phyloP scores from a whole-genome alignment of 2,888 invertebrate species.

The Argyresthia goedartella region DNA sequence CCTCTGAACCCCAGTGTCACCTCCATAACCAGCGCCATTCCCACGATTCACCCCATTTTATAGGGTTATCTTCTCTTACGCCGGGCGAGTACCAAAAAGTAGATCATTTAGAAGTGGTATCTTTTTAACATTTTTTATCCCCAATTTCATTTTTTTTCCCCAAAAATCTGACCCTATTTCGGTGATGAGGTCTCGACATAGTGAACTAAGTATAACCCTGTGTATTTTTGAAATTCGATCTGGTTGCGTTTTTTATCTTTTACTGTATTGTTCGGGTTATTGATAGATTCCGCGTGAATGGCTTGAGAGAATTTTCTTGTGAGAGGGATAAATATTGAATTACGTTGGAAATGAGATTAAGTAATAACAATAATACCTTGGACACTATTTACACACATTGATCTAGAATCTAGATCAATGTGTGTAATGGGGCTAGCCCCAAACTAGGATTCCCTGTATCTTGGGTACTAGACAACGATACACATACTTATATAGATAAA shows the following conservation, averaged over 20 bases:
- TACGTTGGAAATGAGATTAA: neutral
- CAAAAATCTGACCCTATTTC: slow-evolving; percentile 52
- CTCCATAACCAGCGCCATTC: slow-evolving; percentile 27
- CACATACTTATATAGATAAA: too few species aligned
- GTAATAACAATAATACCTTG: too few species aligned
- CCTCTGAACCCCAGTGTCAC: slow-evolving; percentile 24
- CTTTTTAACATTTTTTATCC: slow-evolving; percentile 29
- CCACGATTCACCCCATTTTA: slow-evolving; percentile 61
- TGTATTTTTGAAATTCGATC: slow-evolving; percentile 60
- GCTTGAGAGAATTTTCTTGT: slow-evolving; percentile 28
- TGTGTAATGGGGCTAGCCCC: too few species aligned
- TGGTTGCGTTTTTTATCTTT: slow-evolving; percentile 25
- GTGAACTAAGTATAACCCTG: slow-evolving; percentile 57
- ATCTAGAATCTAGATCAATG: too few species aligned
- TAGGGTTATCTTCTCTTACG: slow-evolving; percentile 51
- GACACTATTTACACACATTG: too few species aligned
- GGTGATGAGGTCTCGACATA: slow-evolving; percentile 61
- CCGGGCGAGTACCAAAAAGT: slow-evolving; percentile 35
- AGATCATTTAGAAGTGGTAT: slow-evolving; percentile 57
- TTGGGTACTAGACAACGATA: too few species aligned
- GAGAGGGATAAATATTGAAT: slow-evolving; percentile 28
- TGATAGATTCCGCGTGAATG: neutral
- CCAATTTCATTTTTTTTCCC: slow-evolving; percentile 20
- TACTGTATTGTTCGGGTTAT: slow-evolving; percentile 13
- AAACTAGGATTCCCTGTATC: too few species aligned